phyloP scores from a whole-genome alignment of 2,797 vertebrate species.

The Parauchenoglanis ngamensis region DNA sequence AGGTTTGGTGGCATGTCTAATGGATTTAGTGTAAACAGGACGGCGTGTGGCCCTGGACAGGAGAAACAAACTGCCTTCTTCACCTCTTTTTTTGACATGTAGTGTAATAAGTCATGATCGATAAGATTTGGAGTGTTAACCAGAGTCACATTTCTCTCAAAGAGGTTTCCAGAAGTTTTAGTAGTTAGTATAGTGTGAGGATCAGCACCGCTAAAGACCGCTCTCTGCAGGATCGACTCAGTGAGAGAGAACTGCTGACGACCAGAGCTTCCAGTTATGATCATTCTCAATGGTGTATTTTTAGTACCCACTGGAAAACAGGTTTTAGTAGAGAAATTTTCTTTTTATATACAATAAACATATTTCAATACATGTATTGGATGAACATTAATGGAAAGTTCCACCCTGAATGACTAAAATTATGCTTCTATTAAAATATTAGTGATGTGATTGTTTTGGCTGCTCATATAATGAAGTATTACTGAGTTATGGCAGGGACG shows the following conservation, averaged over 20 bases:
- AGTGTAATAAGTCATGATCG: neutral
- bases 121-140: slow-evolving; percentile 52
- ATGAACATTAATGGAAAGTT: too few species aligned
- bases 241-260: slow-evolving; percentile 40
- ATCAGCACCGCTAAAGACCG: neutral
- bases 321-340: neutral
- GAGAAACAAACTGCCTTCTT: slow-evolving; percentile 50
- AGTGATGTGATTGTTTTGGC: neutral
- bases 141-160: slow-evolving; percentile 31
- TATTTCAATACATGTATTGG: neutral
- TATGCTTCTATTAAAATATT: neutral
- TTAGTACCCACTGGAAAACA: slow-evolving; percentile 38
- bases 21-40: slow-evolving; percentile 35
- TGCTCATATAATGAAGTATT: neutral
- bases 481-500: neutral
- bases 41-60: slow-evolving; percentile 50
- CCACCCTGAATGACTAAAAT: neutral
- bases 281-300: slow-evolving; percentile 30
- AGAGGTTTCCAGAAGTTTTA: slow-evolving; percentile 11
- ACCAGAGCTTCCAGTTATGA: slow-evolving; percentile 45
- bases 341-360: neutral
- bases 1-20: neutral
- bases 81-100: slow-evolving; percentile 36
- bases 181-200: slow-evolving; percentile 23
- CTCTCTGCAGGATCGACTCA: slow-evolving; percentile 19